Percentiles rank a stretch among this genome's conserved stretches.
phyloP scores from a whole-genome alignment of 2,888 invertebrate species.

The Oxystoma pomonae region DNA sequence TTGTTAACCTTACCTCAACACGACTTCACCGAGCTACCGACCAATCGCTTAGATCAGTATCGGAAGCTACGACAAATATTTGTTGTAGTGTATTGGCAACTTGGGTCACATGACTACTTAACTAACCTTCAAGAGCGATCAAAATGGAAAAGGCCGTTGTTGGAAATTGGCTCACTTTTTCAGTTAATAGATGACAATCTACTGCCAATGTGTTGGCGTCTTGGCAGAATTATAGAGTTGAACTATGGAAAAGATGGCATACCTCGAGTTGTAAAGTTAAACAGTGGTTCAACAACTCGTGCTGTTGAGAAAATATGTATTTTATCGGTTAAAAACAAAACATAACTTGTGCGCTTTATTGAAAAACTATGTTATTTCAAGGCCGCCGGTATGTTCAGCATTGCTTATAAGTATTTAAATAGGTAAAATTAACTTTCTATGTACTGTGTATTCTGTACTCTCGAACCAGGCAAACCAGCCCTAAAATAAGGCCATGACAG shows the following conservation, averaged over 20 bases:
- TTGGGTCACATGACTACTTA: conserved; percentile 21
- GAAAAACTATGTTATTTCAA: background rate
- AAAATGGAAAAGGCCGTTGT: conserved; percentile 17
- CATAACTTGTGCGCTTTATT: too few relatives aligned
- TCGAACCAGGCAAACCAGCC: too few relatives aligned
- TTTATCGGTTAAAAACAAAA: conserved; percentile 1
- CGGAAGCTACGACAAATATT: conserved; percentile 16
- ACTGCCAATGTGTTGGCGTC: conserved; percentile 14
- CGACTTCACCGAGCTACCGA: too few relatives aligned
- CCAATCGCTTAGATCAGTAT: conserved; percentile 10
- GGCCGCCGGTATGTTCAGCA: conserved; percentile 1
- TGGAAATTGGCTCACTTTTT: too few relatives aligned
- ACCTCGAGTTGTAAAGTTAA: conserved; percentile 14
- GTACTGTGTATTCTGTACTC: too few relatives aligned
- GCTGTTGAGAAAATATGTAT: conserved; percentile 12
- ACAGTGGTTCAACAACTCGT: conserved; percentile 8
- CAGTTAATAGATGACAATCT: too few relatives aligned
- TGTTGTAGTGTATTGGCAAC: too few relatives aligned
- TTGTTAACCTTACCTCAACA: too few relatives aligned
- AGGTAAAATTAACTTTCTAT: too few relatives aligned
- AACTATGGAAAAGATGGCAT: conserved; percentile 20
- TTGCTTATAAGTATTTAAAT: too few relatives aligned
- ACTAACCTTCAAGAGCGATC: conserved; percentile 11
- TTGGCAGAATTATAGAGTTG: conserved; percentile 15
- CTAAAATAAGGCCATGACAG: too few relatives aligned